phyloP scores from a whole-genome alignment of 2,888 invertebrate genomes.

The Empis stercorea region DNA sequence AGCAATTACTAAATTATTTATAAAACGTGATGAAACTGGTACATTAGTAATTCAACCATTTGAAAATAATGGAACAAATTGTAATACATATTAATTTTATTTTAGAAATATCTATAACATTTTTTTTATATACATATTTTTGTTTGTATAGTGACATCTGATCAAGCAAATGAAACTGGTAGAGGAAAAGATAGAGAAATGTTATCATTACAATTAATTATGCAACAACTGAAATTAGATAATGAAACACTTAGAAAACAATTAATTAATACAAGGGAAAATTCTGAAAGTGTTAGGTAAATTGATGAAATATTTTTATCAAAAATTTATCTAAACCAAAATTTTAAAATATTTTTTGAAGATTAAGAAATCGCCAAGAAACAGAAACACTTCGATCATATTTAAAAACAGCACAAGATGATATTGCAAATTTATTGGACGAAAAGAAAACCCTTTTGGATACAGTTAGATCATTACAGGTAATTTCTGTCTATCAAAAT shows the following conservation, averaged over 20 bases:
- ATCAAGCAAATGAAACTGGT: not conserved
- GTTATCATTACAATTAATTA: slow-evolving; percentile 37
- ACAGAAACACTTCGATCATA: slow-evolving; percentile 45
- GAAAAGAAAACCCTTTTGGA: slow-evolving; percentile 64
- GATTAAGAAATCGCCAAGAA: slow-evolving; percentile 41
- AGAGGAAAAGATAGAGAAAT: slow-evolving; percentile 35
- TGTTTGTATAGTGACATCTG: not conserved
- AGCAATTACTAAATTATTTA: slow-evolving; percentile 52
- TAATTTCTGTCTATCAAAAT: slow-evolving; percentile 20
- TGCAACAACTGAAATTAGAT: slow-evolving; percentile 43
- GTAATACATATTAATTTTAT: not conserved
- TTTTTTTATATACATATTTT: too few species aligned
- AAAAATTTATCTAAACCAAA: not conserved
- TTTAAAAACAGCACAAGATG: slow-evolving; percentile 58
- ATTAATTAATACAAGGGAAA: slow-evolving; percentile 39
- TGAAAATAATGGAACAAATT: slow-evolving; percentile 2
- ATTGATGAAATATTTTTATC: not conserved
- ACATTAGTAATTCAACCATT: slow-evolving; percentile 58
- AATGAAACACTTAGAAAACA: slow-evolving; percentile 51
- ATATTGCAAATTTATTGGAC: slow-evolving; percentile 53
- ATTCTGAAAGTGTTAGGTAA: slow-evolving; percentile 42
- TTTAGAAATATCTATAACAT: too few species aligned
- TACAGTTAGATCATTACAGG: slow-evolving; percentile 54
- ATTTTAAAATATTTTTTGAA: slow-evolving; percentile 12
- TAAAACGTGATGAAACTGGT: slow-evolving; percentile 61